phyloP scores from a whole-genome alignment of 2,888 invertebrate genomes.

The Icerya purchasi region DNA sequence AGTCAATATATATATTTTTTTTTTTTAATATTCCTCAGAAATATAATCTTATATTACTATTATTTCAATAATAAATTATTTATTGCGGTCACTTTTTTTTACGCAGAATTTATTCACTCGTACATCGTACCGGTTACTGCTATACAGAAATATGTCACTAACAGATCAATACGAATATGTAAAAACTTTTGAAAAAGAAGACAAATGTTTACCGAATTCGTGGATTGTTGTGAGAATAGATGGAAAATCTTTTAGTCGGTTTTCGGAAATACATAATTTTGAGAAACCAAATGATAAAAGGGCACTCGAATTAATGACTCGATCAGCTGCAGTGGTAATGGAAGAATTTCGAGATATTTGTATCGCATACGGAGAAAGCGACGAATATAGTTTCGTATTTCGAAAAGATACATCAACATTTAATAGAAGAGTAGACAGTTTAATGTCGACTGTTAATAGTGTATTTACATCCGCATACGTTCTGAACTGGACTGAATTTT shows the following conservation, averaged over 20 bases:
- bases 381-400: conserved; percentile 86
- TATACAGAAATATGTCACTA: background rate
- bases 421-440: conserved; percentile 61
- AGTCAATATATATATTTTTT: too few species aligned
- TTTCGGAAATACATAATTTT: conserved; percentile 57
- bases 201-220: conserved; percentile 60
- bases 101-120: too few species aligned
- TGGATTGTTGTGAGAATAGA: conserved; percentile 77
- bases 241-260: conserved; percentile 81
- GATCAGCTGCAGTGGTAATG: conserved; percentile 62
- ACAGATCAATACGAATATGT: conserved; percentile 44
- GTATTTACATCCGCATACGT: conserved; percentile 76
- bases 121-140: too few species aligned
- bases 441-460: conserved; percentile 68
- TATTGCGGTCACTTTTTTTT: too few species aligned
- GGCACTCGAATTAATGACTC: conserved; percentile 69
- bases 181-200: conserved; percentile 50
- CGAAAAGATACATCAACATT: conserved; percentile 52
- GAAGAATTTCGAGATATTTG: conserved; percentile 62
- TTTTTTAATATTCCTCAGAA: too few species aligned
- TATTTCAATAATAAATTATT: too few species aligned
- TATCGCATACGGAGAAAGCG: conserved; percentile 82
- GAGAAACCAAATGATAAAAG: conserved; percentile 63
- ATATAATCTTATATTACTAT: too few species aligned
- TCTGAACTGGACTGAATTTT: conserved; percentile 64